Conservation (phyloP, 92 coral and sea anemone species). For the Porites lobata region DNA sequence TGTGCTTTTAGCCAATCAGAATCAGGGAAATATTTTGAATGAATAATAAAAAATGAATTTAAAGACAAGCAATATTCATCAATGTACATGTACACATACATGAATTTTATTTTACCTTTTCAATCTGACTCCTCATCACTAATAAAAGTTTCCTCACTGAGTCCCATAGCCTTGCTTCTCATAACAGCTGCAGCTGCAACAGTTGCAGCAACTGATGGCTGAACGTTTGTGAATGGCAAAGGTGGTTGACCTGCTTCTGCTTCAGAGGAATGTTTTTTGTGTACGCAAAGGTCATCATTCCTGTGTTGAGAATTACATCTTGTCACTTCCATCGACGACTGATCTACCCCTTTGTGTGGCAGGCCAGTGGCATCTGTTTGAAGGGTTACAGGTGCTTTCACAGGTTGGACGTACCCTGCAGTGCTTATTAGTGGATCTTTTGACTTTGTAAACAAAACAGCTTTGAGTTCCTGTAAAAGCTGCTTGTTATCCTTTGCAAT, state of each 20-base stretch:
- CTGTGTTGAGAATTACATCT: background rate
- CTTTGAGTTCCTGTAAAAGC: slow-evolving; percentile 88
- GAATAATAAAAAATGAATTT: too few relatives aligned
- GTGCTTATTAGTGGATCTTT: slow-evolving; percentile 86
- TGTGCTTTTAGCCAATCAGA: too few relatives aligned
- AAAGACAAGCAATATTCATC: background rate
- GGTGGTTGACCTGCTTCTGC: slow-evolving; percentile 1
- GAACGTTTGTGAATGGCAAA: slow-evolving; percentile 7
- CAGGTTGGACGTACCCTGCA: slow-evolving; percentile 83
- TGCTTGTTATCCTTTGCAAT: slow-evolving; percentile 78
- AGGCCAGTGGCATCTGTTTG: background rate
- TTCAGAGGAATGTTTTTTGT: background rate
- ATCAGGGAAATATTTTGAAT: too few relatives aligned
- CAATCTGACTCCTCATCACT: slow-evolving; percentile 76
- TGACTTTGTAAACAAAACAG: slow-evolving; percentile 82
- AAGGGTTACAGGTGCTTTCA: background rate
- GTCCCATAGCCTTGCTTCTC: slow-evolving; percentile 72
- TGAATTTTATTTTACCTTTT: background rate
- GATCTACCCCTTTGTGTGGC: background rate
- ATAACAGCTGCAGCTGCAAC: slow-evolving; percentile 89
- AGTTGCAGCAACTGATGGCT: slow-evolving; percentile 83
- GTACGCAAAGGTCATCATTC: background rate
- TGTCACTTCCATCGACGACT: background rate
- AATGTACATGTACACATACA: background rate
- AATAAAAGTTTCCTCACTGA: slow-evolving; percentile 84